Percentiles rank a stretch among this genome's conserved stretches.
Evolutionary conservation across 2,888 invertebrate species (phyloP).

Genomic region (Lepeophtheirus nordmannii): DNA sequence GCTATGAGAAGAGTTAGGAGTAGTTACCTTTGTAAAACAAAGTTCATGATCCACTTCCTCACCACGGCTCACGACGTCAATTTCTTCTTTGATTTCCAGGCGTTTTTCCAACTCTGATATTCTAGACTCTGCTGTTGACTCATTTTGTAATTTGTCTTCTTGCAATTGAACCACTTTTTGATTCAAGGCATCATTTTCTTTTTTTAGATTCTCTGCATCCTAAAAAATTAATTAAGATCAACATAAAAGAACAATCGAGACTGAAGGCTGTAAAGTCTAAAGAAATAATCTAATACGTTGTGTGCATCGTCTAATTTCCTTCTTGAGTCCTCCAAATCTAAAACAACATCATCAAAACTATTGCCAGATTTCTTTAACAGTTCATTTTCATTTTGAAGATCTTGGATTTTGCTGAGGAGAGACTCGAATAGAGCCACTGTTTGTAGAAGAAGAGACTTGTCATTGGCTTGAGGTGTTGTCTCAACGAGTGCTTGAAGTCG

Average conservation of each 20-base stretch:
- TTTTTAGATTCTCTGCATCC: neutral
- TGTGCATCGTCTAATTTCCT: constrained; percentile 9
- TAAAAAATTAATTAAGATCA: too few species aligned
- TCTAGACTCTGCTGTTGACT: neutral
- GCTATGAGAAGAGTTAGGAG: neutral
- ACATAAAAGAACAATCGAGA: too few species aligned
- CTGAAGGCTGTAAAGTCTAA: too few species aligned
- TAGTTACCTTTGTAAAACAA: neutral
- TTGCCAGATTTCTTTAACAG: neutral
- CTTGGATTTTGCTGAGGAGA: constrained; percentile 16
- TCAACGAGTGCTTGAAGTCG: constrained; percentile 9
- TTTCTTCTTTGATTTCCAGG: neutral
- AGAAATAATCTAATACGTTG: neutral
- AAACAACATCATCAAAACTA: constrained; percentile 5
- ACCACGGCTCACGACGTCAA: neutral
- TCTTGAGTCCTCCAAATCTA: constrained; percentile 12
- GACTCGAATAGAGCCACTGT: constrained; percentile 24
- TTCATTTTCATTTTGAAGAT: constrained; percentile 19
- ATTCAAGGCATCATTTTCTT: neutral
- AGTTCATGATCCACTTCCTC: neutral
- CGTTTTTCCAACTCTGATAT: constrained; percentile 1
- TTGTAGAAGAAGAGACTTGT: constrained; percentile 23
- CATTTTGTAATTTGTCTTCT: neutral
- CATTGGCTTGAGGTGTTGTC: neutral
- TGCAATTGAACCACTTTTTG: neutral